Percentiles rank a stretch among this genome's conserved stretches.
Conservation (phyloP, 1,140 invertebrate species). For the Arion vulgaris region DNA sequence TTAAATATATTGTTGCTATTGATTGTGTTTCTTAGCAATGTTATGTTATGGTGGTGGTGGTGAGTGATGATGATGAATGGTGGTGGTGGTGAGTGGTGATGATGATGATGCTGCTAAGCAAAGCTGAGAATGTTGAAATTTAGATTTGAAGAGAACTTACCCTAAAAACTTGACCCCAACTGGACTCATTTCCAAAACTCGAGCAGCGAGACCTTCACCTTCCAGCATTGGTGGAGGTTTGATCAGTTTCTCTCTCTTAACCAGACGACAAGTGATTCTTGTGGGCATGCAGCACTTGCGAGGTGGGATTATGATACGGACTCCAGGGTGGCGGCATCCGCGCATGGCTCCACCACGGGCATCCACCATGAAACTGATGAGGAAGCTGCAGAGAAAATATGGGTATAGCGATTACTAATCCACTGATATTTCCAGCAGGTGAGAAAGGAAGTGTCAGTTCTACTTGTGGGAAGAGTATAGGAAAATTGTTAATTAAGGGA, state of each 20-base stretch:
- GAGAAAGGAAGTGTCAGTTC: too few species aligned
- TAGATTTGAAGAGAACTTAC: slow-evolving; percentile 79
- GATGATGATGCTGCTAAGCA: too few species aligned
- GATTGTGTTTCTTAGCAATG: too few species aligned
- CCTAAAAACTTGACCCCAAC: slow-evolving; percentile 98
- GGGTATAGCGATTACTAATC: too few species aligned
- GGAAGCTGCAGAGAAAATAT: slow-evolving; percentile 84
- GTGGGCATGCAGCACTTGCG: slow-evolving; percentile 96
- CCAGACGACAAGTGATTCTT: slow-evolving; percentile 92
- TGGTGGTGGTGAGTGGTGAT: too few species aligned
- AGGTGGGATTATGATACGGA: slow-evolving; percentile 97
- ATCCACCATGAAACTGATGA: slow-evolving; percentile 99
- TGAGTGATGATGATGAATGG: too few species aligned
- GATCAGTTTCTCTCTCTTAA: slow-evolving; percentile 92
- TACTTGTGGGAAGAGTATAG: too few species aligned
- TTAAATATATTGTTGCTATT: too few species aligned
- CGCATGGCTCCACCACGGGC: slow-evolving; percentile 98
- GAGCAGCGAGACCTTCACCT: slow-evolving; percentile 95
- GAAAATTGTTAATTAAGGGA: too few species aligned
- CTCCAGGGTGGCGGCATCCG: slow-evolving; percentile 96
- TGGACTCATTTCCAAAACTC: slow-evolving; percentile 97
- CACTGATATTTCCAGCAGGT: too few species aligned
- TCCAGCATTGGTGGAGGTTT: slow-evolving; percentile 98
- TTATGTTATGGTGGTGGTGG: too few species aligned
- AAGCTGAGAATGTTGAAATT: too few species aligned